Conservation (phyloP, 2,113 vertebrate species). For the Gymnobelideus leadbeateri region DNA sequence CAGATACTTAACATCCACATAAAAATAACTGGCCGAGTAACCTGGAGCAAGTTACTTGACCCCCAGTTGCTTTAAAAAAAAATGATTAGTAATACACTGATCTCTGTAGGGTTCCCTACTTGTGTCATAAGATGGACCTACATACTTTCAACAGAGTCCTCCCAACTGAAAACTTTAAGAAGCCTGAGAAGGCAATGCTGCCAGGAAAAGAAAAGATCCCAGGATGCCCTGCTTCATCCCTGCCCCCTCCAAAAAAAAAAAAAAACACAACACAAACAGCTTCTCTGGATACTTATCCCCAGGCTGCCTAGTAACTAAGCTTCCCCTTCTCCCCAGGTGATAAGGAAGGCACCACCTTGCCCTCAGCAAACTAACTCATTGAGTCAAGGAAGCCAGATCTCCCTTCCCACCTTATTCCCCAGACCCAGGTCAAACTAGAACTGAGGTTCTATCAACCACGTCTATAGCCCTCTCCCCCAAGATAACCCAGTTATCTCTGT, state of each 20-base stretch:
- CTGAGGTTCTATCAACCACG: background rate
- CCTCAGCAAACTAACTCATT: background rate
- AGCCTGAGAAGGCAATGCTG: background rate
- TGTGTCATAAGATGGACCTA: background rate
- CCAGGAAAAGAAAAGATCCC: background rate
- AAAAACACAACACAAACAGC: fast-evolving
- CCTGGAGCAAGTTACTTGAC: no score
- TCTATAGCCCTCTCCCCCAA: background rate
- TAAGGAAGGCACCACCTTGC: background rate
- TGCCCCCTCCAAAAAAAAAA: no score
- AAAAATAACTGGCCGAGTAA: no score
- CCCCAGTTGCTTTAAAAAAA: no score
- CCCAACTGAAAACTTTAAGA: background rate
- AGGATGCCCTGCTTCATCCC: no score
- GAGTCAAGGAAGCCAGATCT: background rate
- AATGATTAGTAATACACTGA: background rate
- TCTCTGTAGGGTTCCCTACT: background rate
- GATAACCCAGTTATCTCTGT: background rate
- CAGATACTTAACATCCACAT: no score
- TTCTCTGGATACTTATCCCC: background rate
- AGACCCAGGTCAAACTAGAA: background rate
- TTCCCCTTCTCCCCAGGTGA: background rate
- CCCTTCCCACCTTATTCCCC: background rate
- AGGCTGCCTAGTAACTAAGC: background rate
- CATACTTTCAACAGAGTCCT: background rate